Base-by-base conservation (phyloP, 2,797 vertebrate species). In the Leuciscus waleckii region DNA sequence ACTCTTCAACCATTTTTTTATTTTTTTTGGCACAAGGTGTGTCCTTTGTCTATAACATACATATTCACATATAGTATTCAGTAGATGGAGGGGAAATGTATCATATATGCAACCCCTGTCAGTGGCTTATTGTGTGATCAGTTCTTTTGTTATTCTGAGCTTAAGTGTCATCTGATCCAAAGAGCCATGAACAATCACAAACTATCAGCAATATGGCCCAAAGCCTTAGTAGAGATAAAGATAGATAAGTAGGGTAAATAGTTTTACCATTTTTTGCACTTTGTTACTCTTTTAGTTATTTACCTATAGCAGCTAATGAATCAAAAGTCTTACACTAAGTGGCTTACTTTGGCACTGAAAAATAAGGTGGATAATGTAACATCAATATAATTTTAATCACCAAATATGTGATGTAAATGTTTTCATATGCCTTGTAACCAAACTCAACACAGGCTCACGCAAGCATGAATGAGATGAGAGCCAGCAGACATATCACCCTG, bases 81-180 rank as follows among this genome's bases (percentile, higher is more conserved):
- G 21, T 78, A 84, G 83, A 69, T 16, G 51, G 37, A 78, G 63
- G 83, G 74, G 11, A 58, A 61, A 32, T 43, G 65, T 78, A 78
- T 78, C 83, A 70, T n/a, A 39, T 78, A 70, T 58, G 49, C 51
- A 79, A 35, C 26, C 67, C 26, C 76, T 51, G 54, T 71, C 67
- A 51, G 37, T 13, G 26, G 17, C 67, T 79, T 58, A 79, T 85
- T 85, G 83, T 79, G 39, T 70, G 75, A 79, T 71, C 76, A 58
- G 8, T 46, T 71, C 29, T 79, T 46, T 85, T 85, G 67, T 84
- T 71, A 78, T 70, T 77, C n/a, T 43, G 63, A 70, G 65, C 17
- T 70, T 84, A 17, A 41, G 49, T 58, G 83, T 85, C 67, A 79
- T 85, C 51, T 61, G 54, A 85, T 79, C 39, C 63, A 58, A 84